A percentile compares a stretch with the other conserved stretches of the same genome.
Evolutionary conservation across 2,113 vertebrate species (phyloP).

Genomic region (Neopipo cinnamomea): DNA sequence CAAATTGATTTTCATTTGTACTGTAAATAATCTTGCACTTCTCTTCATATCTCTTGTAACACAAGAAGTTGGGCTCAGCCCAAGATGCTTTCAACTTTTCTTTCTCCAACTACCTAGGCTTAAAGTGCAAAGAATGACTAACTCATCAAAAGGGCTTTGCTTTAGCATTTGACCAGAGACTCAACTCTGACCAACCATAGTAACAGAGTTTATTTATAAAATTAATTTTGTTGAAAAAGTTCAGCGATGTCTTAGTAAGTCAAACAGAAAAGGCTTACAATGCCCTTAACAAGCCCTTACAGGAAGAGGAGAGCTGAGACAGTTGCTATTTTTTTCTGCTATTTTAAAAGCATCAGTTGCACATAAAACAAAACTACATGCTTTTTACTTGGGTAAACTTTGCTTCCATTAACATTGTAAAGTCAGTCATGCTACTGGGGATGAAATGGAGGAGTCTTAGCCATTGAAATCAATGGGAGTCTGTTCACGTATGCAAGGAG

Average conservation of each 20-base stretch:
- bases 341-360: not conserved
- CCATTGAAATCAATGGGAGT: not conserved
- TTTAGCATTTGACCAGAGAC: not conserved
- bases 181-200: not conserved
- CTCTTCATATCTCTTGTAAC: not conserved
- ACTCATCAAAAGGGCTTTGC: not conserved
- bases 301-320: not conserved
- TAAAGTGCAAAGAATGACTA: conserved; percentile 6
- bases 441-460: not conserved
- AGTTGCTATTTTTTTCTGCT: not conserved
- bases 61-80: not conserved
- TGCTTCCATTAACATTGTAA: not conserved
- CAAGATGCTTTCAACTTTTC: not conserved
- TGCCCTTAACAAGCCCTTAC: not conserved
- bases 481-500: not conserved
- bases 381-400: not conserved
- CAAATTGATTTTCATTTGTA: conserved; percentile 14
- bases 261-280: not conserved
- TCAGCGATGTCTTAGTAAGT: not conserved
- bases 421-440: not conserved
- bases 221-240: not conserved
- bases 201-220: conserved; percentile 41
- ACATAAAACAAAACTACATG: not conserved
- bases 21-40: not conserved
- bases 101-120: not conserved